Evolutionary conservation across 1,140 invertebrate genomes (phyloP).

Genomic region (Holcopasites calliopsidis): DNA sequence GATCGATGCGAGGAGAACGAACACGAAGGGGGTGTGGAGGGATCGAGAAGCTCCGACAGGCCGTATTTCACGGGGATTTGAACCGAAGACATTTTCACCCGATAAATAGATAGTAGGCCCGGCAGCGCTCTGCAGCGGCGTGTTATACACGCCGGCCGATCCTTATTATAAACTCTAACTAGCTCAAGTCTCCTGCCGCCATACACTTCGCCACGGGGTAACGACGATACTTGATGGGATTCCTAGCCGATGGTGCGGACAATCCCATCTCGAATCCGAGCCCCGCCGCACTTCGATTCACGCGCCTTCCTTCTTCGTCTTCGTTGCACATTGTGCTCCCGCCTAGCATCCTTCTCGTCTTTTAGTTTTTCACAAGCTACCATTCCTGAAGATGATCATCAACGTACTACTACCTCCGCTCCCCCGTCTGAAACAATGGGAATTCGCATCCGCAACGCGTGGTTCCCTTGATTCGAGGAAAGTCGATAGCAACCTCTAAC

Average conservation of each 20-base stretch:
- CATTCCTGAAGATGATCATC: no score
- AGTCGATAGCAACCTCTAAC: conserved; percentile 45
- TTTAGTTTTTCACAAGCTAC: conserved; percentile 12
- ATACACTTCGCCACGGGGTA: conserved; percentile 63
- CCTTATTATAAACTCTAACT: conserved; percentile 81
- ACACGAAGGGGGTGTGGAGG: conserved; percentile 30
- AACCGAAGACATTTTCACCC: conserved; percentile 80
- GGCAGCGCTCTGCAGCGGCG: conserved; percentile 68
- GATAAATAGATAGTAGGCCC: conserved; percentile 80
- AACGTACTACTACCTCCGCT: no score
- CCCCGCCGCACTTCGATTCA: conserved; percentile 73
- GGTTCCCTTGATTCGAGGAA: not conserved
- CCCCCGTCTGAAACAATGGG: conserved; percentile 10
- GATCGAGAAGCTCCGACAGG: conserved; percentile 8
- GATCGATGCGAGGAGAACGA: conserved; percentile 52
- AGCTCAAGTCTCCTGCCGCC: conserved; percentile 66
- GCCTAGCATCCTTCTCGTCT: conserved; percentile 47
- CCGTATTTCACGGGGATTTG: conserved; percentile 79
- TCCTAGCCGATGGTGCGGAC: conserved; percentile 80
- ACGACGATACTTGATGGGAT: conserved; percentile 80
- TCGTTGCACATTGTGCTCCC: conserved; percentile 65
- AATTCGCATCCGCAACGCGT: not conserved
- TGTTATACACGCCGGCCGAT: conserved; percentile 76
- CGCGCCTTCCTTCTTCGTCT: conserved; percentile 69
- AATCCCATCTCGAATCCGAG: conserved; percentile 79